phyloP scores from a whole-genome alignment of 2,797 vertebrate species.

The Acrossocheilus fasciatus region DNA sequence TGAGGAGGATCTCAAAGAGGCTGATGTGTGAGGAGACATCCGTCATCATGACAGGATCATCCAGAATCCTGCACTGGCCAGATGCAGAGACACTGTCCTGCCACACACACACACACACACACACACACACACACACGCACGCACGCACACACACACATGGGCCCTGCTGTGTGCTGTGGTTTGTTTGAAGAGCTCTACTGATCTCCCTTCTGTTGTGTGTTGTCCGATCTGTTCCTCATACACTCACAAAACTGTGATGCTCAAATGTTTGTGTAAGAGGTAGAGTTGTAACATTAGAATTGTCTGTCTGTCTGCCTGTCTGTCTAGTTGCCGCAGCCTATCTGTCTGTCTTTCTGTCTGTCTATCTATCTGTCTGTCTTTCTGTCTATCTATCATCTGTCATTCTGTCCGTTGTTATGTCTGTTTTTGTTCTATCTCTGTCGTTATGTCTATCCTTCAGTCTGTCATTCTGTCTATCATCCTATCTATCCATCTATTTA shows the following conservation, averaged over 20 bases:
- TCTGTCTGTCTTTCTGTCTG: too few species aligned
- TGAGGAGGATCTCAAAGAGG: neutral
- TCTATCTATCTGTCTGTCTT: too few species aligned
- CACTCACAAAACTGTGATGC: neutral
- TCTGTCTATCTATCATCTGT: too few species aligned
- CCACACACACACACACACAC: neutral
- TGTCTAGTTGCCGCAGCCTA: fast-evolving
- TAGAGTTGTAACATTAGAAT: neutral
- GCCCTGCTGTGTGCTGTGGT: neutral
- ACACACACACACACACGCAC: neutral
- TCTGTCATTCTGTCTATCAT: neutral
- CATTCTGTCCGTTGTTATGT: too few species aligned
- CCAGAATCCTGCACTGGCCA: slow-evolving; percentile 10
- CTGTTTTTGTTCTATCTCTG: too few species aligned
- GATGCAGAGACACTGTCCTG: neutral
- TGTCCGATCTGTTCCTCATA: neutral
- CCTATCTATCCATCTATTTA: too few species aligned
- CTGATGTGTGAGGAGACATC: neutral
- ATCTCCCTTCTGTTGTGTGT: neutral
- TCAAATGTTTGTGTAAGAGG: neutral
- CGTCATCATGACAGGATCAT: slow-evolving; percentile 38
- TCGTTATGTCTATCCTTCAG: too few species aligned
- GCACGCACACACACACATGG: neutral
- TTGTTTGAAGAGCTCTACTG: neutral
- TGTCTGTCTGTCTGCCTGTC: neutral